Conservation (phyloP, 2,797 vertebrate genomes). For the Valencia hispanica region DNA sequence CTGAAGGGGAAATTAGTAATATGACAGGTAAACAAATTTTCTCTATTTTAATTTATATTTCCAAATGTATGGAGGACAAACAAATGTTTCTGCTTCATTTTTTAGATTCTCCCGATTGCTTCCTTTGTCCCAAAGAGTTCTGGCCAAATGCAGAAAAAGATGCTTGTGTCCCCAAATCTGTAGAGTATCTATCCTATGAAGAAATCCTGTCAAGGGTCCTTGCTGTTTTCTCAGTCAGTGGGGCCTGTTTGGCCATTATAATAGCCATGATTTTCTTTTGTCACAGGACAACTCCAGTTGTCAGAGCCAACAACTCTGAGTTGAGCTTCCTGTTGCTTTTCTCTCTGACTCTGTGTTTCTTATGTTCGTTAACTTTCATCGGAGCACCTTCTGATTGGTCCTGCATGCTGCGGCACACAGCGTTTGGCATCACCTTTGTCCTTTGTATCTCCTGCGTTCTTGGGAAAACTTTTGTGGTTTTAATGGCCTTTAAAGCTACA, state of each 20-base stretch:
- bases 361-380: too few species aligned
- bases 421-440: too few species aligned
- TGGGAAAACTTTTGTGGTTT: conserved; percentile 75
- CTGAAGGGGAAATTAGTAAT: conserved; percentile 46
- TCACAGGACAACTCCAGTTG: conserved; percentile 44
- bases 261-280: conserved; percentile 24
- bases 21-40: conserved; percentile 59
- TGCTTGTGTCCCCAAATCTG: conserved; percentile 61
- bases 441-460: too few species aligned
- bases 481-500: conserved; percentile 10
- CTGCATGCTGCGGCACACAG: too few species aligned
- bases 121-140: conserved; percentile 61
- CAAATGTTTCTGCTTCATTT: not conserved
- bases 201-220: conserved; percentile 71
- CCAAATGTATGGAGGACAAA: not conserved
- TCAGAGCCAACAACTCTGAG: conserved; percentile 72
- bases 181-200: conserved; percentile 47
- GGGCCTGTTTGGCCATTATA: conserved; percentile 51
- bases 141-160: conserved; percentile 67
- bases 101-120: conserved; percentile 70
- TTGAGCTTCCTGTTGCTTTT: conserved; percentile 74
- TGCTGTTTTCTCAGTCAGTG: conserved; percentile 49
- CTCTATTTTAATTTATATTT: not conserved
- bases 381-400: too few species aligned
- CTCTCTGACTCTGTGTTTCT: conserved; percentile 74